Base-by-base conservation (phyloP, 2,797 vertebrate genomes). In the Pangasius djambal region DNA sequence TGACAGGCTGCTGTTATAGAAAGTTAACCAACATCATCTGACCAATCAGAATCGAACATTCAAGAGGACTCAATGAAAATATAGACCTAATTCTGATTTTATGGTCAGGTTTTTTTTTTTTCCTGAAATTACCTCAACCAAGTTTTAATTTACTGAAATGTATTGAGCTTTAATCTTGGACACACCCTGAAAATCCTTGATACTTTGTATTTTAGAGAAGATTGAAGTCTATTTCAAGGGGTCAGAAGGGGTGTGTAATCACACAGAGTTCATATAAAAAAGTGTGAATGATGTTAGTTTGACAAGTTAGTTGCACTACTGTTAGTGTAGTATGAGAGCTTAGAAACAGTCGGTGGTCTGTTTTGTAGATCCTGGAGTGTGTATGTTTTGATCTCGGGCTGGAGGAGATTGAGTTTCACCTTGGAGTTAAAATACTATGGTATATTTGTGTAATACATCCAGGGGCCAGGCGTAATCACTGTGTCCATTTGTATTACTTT, bases 271-370 rank as follows among this genome's bases (percentile, higher is more conserved):
- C 74, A 77, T n/a, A n/a, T 50, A 37, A 37, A 34, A 34, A 81
- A 72, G 55, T 61, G 10, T 31, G 31, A 78, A 12, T 63, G 59
- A 16, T 83, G 81, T 15, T 48, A 20, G 15, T 48, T n/a, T 44
- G 40, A 48, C 81, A 48, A 40, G 15, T n/a, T 48, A 48, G 48
- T 65, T 65, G 40, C 59, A 65, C 25, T 63, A 83, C 59, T 48
- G 37, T 48, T 65, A 16, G 37, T 48, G 40, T 48, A 8, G 40
- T 48, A 48, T 83, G 81, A 44, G 40, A 83, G 13, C 15, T 65
- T 13, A 44, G 81, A 83, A 48, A 63, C 25, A 28, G 81, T 90
- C 87, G 94, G 94, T 93, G 93, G 93, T 93, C 92, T 59, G 85
- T n/a, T 75, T 88, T 90, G 20, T 89, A 85, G 70, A 88, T 88